Base-by-base conservation (phyloP, 2,888 invertebrate species). In the Helobdella robusta region DNA sequence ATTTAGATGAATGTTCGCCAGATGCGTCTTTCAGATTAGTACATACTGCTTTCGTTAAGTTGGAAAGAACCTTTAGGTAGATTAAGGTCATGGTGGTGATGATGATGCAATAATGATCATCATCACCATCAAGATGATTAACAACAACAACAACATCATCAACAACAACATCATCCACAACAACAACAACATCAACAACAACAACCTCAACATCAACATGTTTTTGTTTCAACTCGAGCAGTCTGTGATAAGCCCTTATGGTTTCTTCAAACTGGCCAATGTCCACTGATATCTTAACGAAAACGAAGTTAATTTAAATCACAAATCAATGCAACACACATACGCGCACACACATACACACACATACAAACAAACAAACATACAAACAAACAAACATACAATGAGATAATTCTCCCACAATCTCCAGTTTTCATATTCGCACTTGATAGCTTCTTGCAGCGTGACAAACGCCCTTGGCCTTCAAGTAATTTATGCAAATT, bases 351-450 rank as follows among this genome's bases (percentile, higher is more conserved):
- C 15, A 63, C n/a, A 61, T 8, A 20, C 11, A 64, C 5, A 18
- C 35, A 59, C 59, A 3, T 20, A 18, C 8, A 25, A 11, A n/a
- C 8, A 58, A 23, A 28, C 23, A 30, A 30, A 32, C 4, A 58
- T 59, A 28, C 36, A 34, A 11, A 59, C 36, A 34, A 32, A 59
- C 11, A 40, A 40, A 40, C 67, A 48, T 68, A 79, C 78, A 69
- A 89, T 81, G 80, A 97, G 84, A 65, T 89, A 86, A 81, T 97
- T 98, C 77, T 95, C 94, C 97, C 97, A 97, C 32, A 88, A 84
- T 83, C 88, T 87, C 92, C 94, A 94, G 74, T 91, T 90, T 54
- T 83, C 83, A 76, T 86, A 93, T 80, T 91, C 91, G 78, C 88
- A 93, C 77, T 89, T 87, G 0, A 94, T 80, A 0, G 97, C 89